Evolutionary conservation across 1,140 invertebrate species (phyloP).

Genomic region (Drosophila elegans): DNA sequence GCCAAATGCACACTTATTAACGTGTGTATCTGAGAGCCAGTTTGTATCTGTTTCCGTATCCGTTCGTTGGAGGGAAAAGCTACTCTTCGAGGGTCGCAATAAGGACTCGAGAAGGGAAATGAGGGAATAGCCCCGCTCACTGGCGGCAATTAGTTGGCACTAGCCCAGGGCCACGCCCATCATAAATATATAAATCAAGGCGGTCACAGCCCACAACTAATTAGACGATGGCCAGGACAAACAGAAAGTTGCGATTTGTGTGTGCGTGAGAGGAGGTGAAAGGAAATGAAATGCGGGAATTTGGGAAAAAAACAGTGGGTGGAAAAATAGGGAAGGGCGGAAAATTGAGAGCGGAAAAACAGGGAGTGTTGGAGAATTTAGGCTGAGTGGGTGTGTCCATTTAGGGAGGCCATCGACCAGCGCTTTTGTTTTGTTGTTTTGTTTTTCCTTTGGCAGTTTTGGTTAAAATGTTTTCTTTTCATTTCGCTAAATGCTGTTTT

Average conservation of each 20-base stretch:
- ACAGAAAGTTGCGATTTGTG: constrained; percentile 54
- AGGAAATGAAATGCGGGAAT: constrained; percentile 1
- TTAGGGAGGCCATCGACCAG: constrained; percentile 35
- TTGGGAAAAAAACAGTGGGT: neutral
- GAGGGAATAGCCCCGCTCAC: neutral
- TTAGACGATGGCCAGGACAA: constrained; percentile 34
- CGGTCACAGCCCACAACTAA: constrained; percentile 47
- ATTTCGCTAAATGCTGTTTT: constrained; percentile 39
- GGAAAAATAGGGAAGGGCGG: neutral
- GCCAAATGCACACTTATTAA: constrained; percentile 32
- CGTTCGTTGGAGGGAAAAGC: neutral
- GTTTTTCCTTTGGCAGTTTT: constrained; percentile 39
- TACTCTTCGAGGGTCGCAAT: neutral
- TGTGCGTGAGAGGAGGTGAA: constrained; percentile 12
- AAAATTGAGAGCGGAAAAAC: neutral
- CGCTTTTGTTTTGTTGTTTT: constrained; percentile 56
- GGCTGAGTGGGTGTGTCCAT: constrained; percentile 17
- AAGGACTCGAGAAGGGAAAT: neutral
- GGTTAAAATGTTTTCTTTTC: constrained; percentile 33
- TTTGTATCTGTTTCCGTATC: constrained; percentile 1
- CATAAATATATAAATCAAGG: constrained; percentile 56
- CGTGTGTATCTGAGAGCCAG: constrained; percentile 2
- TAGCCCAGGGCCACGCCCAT: constrained; percentile 47
- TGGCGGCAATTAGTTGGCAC: constrained; percentile 49
- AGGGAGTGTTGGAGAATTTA: constrained; percentile 8